Percentiles rank a stretch among this genome's conserved stretches.
Evolutionary conservation across 2,113 vertebrate species (phyloP).

Genomic region (zebrafish (Danio rerio)): GRCz12tu NC_133193.1:45452501-45453000

Average conservation of each 20-base stretch:
- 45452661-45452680: neutral
- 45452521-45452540: too few relatives aligned
- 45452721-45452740: neutral
- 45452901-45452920: constrained; percentile 11
- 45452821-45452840: neutral
- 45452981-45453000: constrained; percentile 33
- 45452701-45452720: neutral
- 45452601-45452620: neutral
- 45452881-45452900: neutral
- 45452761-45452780: neutral
- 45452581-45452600: neutral
- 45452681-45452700: neutral
- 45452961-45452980: constrained; percentile 32
- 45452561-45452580: neutral
- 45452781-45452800: constrained; percentile 9
- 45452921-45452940: constrained; percentile 4
- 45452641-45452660: neutral
- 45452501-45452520: too few relatives aligned
- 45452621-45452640: neutral
- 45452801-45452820: neutral
- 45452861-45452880: constrained; percentile 1
- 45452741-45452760: neutral
- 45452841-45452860: constrained; percentile 16
- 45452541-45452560: too few relatives aligned
- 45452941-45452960: neutral